Percentiles rank a stretch among this genome's conserved stretches.
Conservation (phyloP, 2,797 vertebrate species). For the Chiloscyllium punctatum region DNA sequence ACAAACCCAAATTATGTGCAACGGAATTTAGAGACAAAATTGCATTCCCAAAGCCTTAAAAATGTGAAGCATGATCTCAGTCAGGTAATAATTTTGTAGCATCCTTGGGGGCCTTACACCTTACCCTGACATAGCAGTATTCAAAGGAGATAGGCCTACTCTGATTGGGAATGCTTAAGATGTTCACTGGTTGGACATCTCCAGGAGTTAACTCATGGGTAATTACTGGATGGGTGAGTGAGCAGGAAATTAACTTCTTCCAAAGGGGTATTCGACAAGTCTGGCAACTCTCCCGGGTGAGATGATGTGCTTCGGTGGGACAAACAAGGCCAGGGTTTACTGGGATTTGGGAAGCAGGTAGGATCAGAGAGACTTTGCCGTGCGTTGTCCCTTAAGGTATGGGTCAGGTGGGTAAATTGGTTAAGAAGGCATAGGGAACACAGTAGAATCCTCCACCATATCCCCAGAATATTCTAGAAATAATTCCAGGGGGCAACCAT, state of each 20-base stretch:
- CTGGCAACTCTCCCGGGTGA: background rate
- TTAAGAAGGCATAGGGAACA: no score
- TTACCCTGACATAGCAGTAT: background rate
- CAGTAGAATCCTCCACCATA: no score
- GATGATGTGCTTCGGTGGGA: no score
- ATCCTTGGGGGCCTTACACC: background rate
- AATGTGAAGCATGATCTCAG: background rate
- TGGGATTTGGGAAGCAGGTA: no score
- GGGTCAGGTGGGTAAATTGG: no score
- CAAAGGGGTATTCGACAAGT: background rate
- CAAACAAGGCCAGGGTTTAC: no score
- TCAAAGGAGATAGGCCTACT: background rate
- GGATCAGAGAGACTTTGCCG: no score
- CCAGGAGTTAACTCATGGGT: background rate
- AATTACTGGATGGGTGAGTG: background rate
- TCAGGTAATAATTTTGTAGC: background rate
- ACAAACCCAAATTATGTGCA: background rate
- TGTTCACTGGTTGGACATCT: background rate
- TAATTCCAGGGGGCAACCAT: no score
- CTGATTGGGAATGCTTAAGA: background rate
- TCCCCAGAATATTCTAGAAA: no score
- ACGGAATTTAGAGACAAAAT: background rate
- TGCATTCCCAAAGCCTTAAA: background rate
- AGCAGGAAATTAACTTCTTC: background rate
- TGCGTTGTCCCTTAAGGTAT: no score